Evolutionary conservation across 1,140 invertebrate species (phyloP), one percentile per base, ranked within the genome.

Genomic region (Drosophila kohkoa): DNA sequence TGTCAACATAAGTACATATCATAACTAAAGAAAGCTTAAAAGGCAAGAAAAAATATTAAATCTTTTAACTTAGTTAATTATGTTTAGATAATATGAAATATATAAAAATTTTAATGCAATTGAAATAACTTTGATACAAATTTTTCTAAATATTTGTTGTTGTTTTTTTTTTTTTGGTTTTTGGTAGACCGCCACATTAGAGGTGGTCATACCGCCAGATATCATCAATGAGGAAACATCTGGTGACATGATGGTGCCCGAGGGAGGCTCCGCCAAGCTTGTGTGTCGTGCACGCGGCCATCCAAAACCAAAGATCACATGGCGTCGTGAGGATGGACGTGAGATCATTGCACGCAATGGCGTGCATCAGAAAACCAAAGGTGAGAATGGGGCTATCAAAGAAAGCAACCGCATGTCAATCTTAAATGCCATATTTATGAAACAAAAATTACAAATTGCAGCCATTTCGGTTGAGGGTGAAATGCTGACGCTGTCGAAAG

Each of bases 131-230:
- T 58, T n/a, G 11, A 16, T 5, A 5, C n/a, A 10, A 59, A 30
- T 59, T 11, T 13, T 6, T 8, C n/a, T 10, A 20, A 15, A 16
- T 20, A 38, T 38, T 38, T 1, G 10, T 1, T 38, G 6, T 15
- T 43, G 1, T 49, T 4, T 51, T 25, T 5, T n/a, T 48, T 43
- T 1, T 3, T 15, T 15, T 15, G 15, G 1, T 32, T 58, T n/a
- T 5, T 11, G n/a, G 3, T 64, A 97, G 96, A 97, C 96, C 52
- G 97, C 96, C 70, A 96, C 95, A 90, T 92, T 98, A 81, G 97
- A 98, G 93, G 97, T 98, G 48, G 97, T 98, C 1, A 97, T 98
- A 80, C 97, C 97, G 11, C 97, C 97, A 30, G 97, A 98, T 87
- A 98, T 98, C 75, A 94, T 97, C 62, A 96, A 96, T 80, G 96